These are phyloP conservation scores for Rhopalosiphum maidis DNA, from an alignment of 1,140 invertebrate genomes.

Conservation along the genomic window DNA sequence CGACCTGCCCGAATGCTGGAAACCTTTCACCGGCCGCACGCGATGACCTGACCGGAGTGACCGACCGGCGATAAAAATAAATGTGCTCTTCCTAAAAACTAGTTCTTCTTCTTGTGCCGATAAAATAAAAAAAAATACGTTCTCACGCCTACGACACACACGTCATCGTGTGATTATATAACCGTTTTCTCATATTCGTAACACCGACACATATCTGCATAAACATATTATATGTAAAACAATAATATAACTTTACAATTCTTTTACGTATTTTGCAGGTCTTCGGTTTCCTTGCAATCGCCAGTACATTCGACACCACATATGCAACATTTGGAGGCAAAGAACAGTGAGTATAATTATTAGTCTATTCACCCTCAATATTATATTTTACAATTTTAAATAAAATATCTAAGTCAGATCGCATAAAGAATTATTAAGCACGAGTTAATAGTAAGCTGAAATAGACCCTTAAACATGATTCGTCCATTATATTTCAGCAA, in stretches of 20 bases:
- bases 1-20: conserved; percentile 40
- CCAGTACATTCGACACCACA: background rate
- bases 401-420: background rate
- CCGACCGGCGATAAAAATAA: background rate
- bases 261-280: conserved; percentile 6
- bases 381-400: background rate
- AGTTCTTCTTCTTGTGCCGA: background rate
- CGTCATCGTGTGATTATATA: background rate
- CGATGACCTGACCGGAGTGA: background rate
- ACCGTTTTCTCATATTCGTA: background rate
- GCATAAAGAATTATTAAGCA: background rate
- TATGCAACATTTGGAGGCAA: conserved; percentile 22
- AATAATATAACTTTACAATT: background rate
- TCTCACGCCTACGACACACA: background rate
- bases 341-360: conserved; percentile 41
- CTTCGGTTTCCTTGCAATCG: background rate
- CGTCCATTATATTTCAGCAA: background rate
- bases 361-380: background rate
- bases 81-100: conserved; percentile 14
- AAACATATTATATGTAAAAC: background rate
- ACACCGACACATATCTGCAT: background rate
- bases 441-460: background rate
- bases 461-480: background rate
- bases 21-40: conserved; percentile 46
- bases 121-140: background rate